Conservation (phyloP, 2,888 invertebrate genomes). For the Glyphotaelius pellucidus region DNA sequence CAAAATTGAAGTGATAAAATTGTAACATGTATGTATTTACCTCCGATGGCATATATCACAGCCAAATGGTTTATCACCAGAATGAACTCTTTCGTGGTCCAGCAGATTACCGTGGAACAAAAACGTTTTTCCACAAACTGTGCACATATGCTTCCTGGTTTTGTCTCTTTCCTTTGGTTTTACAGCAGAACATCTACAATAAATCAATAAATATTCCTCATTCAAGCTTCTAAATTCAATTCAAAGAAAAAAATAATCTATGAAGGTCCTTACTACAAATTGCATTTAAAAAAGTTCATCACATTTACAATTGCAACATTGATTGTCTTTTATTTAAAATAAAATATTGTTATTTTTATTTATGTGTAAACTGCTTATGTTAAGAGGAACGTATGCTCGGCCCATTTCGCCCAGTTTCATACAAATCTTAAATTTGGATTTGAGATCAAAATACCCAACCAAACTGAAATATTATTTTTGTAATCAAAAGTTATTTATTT, state of each 20-base stretch:
- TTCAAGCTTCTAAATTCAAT: not conserved
- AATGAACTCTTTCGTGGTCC: slow-evolving; percentile 62
- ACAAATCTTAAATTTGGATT: too few species aligned
- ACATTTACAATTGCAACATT: not conserved
- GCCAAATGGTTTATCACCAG: slow-evolving; percentile 62
- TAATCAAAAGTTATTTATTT: too few species aligned
- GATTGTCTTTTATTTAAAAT: too few species aligned
- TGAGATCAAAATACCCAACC: too few species aligned
- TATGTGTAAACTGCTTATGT: too few species aligned
- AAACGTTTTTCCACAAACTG: slow-evolving; percentile 64
- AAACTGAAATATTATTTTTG: too few species aligned
- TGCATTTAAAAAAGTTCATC: not conserved
- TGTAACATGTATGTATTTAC: slow-evolving; percentile 39
- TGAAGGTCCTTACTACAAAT: not conserved
- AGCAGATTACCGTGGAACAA: slow-evolving; percentile 56
- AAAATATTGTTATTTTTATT: too few species aligned
- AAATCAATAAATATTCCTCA: not conserved
- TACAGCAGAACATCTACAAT: slow-evolving; percentile 12
- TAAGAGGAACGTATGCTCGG: too few species aligned
- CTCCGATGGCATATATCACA: slow-evolving; percentile 61
- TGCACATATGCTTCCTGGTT: slow-evolving; percentile 62
- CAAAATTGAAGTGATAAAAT: not conserved
- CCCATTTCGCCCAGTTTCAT: too few species aligned
- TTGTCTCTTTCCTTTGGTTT: slow-evolving; percentile 50
- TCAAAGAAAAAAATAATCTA: not conserved